Percentiles rank a stretch among this genome's conserved stretches.
Conservation (phyloP, 2,888 invertebrate genomes). For the Heliconius ismenius region DNA sequence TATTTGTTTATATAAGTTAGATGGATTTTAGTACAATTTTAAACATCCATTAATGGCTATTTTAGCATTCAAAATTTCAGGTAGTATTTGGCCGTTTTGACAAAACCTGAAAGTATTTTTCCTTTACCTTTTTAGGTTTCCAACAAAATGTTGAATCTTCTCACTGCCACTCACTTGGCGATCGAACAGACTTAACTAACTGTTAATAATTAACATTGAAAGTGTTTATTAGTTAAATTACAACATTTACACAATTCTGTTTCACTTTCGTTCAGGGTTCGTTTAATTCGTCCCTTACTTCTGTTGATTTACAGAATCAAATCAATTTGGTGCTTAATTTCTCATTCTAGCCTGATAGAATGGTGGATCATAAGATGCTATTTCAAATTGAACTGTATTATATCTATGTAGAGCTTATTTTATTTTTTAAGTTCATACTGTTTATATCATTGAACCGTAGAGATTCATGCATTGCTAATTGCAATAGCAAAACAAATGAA, state of each 20-base stretch:
- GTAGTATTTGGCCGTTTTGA: too few species aligned
- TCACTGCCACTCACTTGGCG: neutral
- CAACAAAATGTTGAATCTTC: neutral
- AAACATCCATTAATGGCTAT: too few species aligned
- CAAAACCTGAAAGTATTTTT: too few species aligned
- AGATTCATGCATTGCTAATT: slow-evolving; percentile 49
- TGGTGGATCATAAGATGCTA: neutral
- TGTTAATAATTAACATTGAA: slow-evolving; percentile 20
- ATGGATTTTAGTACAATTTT: too few species aligned
- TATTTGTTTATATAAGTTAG: too few species aligned
- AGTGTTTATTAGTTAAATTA: slow-evolving; percentile 26
- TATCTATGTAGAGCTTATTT: neutral
- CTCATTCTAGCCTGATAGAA: slow-evolving; percentile 22
- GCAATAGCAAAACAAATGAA: slow-evolving; percentile 43
- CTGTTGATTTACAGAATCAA: slow-evolving; percentile 45
- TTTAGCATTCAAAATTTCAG: too few species aligned
- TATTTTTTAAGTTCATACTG: neutral
- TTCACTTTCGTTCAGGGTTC: slow-evolving; percentile 14
- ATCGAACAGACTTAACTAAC: slow-evolving; percentile 15
- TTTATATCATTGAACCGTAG: slow-evolving; percentile 32
- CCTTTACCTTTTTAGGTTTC: neutral
- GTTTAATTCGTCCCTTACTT: slow-evolving; percentile 39
- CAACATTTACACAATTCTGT: slow-evolving; percentile 3
- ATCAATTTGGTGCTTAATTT: slow-evolving; percentile 46
- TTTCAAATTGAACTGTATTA: neutral